Base-by-base conservation (phyloP, 35 echinoderm and acorn worm species). In the Anneissia japonica region DNA sequence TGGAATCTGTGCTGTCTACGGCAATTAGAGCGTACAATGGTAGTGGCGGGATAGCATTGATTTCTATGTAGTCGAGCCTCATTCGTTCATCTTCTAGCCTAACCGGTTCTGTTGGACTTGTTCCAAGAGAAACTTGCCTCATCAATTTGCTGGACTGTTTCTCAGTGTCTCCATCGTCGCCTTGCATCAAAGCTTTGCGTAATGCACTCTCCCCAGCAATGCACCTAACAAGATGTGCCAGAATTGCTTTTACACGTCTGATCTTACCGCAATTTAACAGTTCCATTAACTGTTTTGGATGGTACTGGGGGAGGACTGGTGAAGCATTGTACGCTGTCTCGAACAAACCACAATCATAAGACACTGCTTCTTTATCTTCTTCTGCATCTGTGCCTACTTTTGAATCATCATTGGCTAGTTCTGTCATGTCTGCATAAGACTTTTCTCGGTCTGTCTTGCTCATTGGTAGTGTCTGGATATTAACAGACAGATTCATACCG, bases 251-350 rank as follows among this genome's bases (percentile, higher is more conserved):
- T 76, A 99, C 96, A 17, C 96, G 86, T 6, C 90, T 90, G 40
- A 99, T 86, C 39, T 90, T 99, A 19, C 96, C 96, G 85, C 96
- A 94, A 72, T 93, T 99, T 89, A 99, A 87, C 31, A 99, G 82
- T 30, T 89, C 96, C 89, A 91, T 99, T 74, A 99, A 74, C 56
- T 93, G 91, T 78, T 86, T 93, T 26, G 96, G 96, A 73, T 99
- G 96, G 43, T 99, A 99, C 81, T 99, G 96, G 28, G 96, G 96
- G 38, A 99, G 82, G 33, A 99, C 92, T 35, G 91, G 91, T 51
- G 86, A 99, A 6, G 86, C 74, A 37, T 84, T 88, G 46, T 99
- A 91, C 0, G 96, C 93, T 32, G 77, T 55, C 43, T 99, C 96
- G 88, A 99, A 99, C 19, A 99, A 73, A 5, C 96, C 96, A 3